Conservation (phyloP, 1,140 invertebrate species). For the Drosophila sp. region DNA sequence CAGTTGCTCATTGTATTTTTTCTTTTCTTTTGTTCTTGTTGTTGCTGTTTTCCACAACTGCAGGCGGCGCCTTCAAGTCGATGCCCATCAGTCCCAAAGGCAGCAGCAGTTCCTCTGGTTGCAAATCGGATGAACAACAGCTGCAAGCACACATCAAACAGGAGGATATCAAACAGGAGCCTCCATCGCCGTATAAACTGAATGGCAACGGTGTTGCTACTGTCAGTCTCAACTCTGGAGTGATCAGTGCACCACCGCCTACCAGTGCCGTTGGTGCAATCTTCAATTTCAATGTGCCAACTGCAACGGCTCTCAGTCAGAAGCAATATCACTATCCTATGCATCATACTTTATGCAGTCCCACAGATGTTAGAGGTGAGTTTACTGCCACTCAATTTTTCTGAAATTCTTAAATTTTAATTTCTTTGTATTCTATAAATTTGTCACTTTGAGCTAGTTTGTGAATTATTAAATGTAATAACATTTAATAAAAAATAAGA, state of each 20-base stretch:
- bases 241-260: slow-evolving; percentile 57
- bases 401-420: background rate
- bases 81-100: slow-evolving; percentile 87
- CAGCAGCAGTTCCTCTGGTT: slow-evolving; percentile 41
- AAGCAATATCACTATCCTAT: slow-evolving; percentile 74
- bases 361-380: slow-evolving; percentile 76
- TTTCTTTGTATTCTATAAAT: background rate
- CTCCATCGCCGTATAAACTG: slow-evolving; percentile 75
- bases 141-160: slow-evolving; percentile 73
- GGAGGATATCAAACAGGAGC: slow-evolving; percentile 83
- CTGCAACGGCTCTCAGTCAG: slow-evolving; percentile 67
- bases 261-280: slow-evolving; percentile 63
- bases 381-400: background rate
- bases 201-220: slow-evolving; percentile 52
- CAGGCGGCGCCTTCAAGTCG: slow-evolving; percentile 93
- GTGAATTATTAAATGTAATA: too few relatives aligned
- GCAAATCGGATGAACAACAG: slow-evolving; percentile 63
- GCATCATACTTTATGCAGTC: slow-evolving; percentile 72
- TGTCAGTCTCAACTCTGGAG: slow-evolving; percentile 13
- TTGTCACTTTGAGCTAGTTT: background rate
- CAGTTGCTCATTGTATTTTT: slow-evolving; percentile 41
- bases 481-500: too few relatives aligned
- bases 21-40: slow-evolving; percentile 3
- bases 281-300: slow-evolving; percentile 84
- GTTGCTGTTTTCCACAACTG: background rate